These are phyloP conservation scores for Pyrgilauda ruficollis DNA, from an alignment of 2,113 vertebrate genomes.

Conservation along the genomic window DNA sequence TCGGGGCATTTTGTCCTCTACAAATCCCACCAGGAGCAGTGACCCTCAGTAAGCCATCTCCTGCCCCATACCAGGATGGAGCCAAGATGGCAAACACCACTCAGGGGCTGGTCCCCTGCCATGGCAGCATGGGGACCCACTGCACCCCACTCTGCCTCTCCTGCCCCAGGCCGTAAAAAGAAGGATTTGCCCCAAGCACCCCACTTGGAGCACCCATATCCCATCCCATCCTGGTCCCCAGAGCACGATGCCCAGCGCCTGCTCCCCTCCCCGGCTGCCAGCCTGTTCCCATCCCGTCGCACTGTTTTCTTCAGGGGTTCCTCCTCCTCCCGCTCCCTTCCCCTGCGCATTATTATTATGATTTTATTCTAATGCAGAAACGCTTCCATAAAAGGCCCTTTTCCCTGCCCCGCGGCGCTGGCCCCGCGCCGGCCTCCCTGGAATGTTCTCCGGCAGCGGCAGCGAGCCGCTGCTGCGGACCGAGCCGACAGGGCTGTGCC, in stretches of 20 bases:
- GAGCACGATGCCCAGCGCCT: background rate
- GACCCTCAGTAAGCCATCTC: background rate
- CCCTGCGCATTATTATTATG: constrained; percentile 58
- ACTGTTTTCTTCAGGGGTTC: constrained; percentile 42
- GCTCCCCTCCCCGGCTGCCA: background rate
- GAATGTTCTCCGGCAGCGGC: constrained; percentile 69
- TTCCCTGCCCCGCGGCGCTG: constrained; percentile 66
- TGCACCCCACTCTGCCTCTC: background rate
- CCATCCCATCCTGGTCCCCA: background rate
- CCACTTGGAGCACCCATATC: background rate
- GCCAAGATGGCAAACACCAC: background rate
- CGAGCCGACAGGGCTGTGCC: background rate
- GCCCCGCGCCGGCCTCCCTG: constrained; percentile 56
- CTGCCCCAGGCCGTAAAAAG: background rate
- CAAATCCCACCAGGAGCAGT: background rate
- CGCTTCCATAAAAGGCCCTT: constrained; percentile 73
- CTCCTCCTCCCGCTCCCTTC: constrained; percentile 36
- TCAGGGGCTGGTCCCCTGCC: background rate
- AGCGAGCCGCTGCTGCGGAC: background rate
- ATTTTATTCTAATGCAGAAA: constrained; percentile 70
- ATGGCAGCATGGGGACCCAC: accelerated
- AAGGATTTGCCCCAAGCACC: background rate
- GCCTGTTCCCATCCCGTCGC: background rate
- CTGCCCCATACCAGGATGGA: background rate
- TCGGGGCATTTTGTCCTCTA: background rate